Base-by-base conservation (phyloP, 2,113 vertebrate species). In the Piprites chloris region DNA sequence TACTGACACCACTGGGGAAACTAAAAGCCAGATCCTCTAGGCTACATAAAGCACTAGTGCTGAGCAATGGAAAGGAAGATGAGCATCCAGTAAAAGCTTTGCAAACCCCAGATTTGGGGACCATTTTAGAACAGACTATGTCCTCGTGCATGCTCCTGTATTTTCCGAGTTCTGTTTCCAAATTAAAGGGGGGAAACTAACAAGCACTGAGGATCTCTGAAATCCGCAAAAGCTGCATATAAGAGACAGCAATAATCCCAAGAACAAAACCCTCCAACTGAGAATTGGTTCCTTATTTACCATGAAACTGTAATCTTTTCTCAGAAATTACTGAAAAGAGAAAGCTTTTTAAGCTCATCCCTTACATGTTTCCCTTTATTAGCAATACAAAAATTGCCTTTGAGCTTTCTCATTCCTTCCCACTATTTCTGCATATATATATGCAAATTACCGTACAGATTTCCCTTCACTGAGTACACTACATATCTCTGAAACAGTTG, bases 401-500 rank as follows among this genome's bases (percentile, higher is more conserved):
- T 95, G 66, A 96, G 90, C 79, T 89, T 95, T 87, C 69, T 86
- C 32, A 83, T 68, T 95, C 68, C 65, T 92, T 81, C 53, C 52
- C 49, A 73, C 62, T 85, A 82, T 75, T 93, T 92, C 89, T 93
- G 83, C 69, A 73, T 87, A 89, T 79, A 73, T 73, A 83, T 84
- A 96, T 94, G 89, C 77, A 95, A 97, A 96, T 97, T 94, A 79
- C 33, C 37, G 41, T 87, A 84, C 76, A 92, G 96, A 96, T 90
- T 93, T 91, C 88, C 93, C 76, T 72, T 85, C 86, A 69, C 77
- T 52, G 85, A 77, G 71, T 94, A 75, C 33, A 47, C 62, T 46
- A 82, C 61, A 39, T 89, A 80, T 94, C 95, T 96, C 93, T 93
- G 91, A 97, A 97, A 96, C 91, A 97, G 87, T 95, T 95, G 91